phyloP scores from a whole-genome alignment of 2,888 invertebrate species.

The Apomyelois bistriatella region DNA sequence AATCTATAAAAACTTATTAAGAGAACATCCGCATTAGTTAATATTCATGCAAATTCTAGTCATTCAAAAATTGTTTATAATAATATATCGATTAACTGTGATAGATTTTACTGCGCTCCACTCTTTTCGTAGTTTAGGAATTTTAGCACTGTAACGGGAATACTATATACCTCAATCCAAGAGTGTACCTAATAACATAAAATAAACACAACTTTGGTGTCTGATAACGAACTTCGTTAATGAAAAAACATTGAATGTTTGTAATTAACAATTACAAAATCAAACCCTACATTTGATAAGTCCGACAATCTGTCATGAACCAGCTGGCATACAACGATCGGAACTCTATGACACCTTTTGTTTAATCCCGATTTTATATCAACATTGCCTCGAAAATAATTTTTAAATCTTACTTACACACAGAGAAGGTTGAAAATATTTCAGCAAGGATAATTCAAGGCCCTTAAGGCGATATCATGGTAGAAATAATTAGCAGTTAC shows the following conservation, averaged over 20 bases:
- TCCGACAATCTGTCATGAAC: slow-evolving; percentile 18
- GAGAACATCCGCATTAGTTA: too few relatives aligned
- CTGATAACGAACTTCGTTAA: not conserved
- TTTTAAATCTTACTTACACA: slow-evolving; percentile 27
- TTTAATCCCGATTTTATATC: slow-evolving; percentile 34
- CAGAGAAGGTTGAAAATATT: slow-evolving; percentile 32
- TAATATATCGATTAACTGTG: too few relatives aligned
- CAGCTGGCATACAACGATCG: slow-evolving; percentile 20
- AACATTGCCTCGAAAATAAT: slow-evolving; percentile 23
- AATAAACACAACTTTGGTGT: too few relatives aligned
- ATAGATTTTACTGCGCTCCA: too few relatives aligned
- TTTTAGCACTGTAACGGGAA: too few relatives aligned
- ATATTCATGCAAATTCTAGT: too few relatives aligned
- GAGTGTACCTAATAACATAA: too few relatives aligned
- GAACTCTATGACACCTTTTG: slow-evolving; percentile 17
- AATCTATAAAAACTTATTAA: too few relatives aligned
- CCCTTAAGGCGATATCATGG: slow-evolving; percentile 52
- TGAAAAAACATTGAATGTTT: slow-evolving; percentile 1
- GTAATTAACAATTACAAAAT: slow-evolving; percentile 11
- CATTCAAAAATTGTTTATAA: too few relatives aligned
- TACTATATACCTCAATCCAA: too few relatives aligned
- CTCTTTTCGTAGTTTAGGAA: too few relatives aligned
- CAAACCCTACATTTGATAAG: slow-evolving; percentile 18
- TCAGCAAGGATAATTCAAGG: slow-evolving; percentile 30
- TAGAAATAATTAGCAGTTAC: slow-evolving; percentile 65